Evolutionary conservation across 2,113 vertebrate genomes (phyloP).

Genomic region (Tyrannus savana): DNA sequence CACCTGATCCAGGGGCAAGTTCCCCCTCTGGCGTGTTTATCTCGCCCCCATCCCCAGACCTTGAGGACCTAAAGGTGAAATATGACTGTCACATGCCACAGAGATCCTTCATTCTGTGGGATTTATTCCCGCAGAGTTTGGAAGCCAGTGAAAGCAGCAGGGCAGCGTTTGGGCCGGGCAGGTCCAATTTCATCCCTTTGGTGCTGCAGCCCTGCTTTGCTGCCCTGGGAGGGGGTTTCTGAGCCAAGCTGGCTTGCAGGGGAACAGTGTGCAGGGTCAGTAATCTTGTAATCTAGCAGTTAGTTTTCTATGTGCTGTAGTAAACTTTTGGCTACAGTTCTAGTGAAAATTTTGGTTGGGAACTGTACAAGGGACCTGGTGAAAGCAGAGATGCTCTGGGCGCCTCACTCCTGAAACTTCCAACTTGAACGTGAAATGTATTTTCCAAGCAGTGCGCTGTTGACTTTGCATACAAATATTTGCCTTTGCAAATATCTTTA

Average conservation of each 20-base stretch:
- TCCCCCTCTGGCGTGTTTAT: background rate
- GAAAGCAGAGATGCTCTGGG: background rate
- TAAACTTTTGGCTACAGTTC: background rate
- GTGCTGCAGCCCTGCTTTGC: background rate
- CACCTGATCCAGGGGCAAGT: background rate
- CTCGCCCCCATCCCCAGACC: accelerated
- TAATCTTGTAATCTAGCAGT: background rate
- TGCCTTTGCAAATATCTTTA: background rate
- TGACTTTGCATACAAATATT: background rate
- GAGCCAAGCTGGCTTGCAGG: background rate
- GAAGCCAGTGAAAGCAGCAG: background rate
- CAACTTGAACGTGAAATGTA: background rate
- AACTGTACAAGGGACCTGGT: background rate
- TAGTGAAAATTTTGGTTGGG: background rate
- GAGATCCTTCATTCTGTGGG: background rate
- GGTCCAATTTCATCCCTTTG: background rate
- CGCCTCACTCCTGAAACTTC: background rate
- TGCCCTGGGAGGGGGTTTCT: background rate
- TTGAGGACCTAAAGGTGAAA: background rate
- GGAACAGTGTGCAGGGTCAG: background rate
- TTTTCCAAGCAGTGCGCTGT: background rate
- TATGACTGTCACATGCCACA: accelerated
- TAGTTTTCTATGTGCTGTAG: background rate
- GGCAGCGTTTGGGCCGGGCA: accelerated
- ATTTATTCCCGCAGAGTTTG: background rate